Percentiles rank a stretch among this genome's conserved stretches.
Conservation (phyloP, 1,140 invertebrate species). For the Scaptodrosophila lebanonensis region DNA sequence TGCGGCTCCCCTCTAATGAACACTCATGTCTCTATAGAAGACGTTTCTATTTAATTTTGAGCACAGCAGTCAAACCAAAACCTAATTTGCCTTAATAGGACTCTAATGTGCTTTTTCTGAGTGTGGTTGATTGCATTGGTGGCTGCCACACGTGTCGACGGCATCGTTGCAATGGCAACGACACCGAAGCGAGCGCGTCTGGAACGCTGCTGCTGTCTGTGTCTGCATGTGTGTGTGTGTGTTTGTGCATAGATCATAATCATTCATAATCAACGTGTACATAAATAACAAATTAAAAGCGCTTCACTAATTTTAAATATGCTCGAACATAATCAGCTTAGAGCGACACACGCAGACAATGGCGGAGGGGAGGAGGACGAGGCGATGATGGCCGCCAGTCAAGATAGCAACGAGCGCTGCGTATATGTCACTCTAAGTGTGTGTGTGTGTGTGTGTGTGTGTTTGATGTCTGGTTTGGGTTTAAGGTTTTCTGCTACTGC, state of each 20-base stretch:
- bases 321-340: slow-evolving; percentile 75
- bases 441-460: background rate
- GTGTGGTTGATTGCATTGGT: too few species aligned
- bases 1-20: too few species aligned
- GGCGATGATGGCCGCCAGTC: slow-evolving; percentile 41
- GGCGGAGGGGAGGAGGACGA: background rate
- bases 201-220: slow-evolving; percentile 29
- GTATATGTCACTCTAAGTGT: slow-evolving; percentile 6
- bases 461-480: background rate
- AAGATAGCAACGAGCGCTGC: slow-evolving; percentile 68
- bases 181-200: background rate
- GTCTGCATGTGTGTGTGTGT: slow-evolving; percentile 20
- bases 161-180: too few species aligned
- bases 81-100: too few species aligned
- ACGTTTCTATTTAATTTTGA: too few species aligned
- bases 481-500: background rate
- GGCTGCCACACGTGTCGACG: too few species aligned
- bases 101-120: too few species aligned
- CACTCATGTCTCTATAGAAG: too few species aligned
- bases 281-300: slow-evolving; percentile 76
- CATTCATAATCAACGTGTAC: slow-evolving; percentile 74
- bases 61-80: too few species aligned
- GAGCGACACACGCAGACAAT: slow-evolving; percentile 6
- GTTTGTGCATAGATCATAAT: slow-evolving; percentile 74
- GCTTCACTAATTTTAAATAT: slow-evolving; percentile 76